Evolutionary conservation across 2,888 invertebrate species (phyloP), one percentile per base, ranked within the genome.

Genomic region (Danaus chrysippus): DNA sequence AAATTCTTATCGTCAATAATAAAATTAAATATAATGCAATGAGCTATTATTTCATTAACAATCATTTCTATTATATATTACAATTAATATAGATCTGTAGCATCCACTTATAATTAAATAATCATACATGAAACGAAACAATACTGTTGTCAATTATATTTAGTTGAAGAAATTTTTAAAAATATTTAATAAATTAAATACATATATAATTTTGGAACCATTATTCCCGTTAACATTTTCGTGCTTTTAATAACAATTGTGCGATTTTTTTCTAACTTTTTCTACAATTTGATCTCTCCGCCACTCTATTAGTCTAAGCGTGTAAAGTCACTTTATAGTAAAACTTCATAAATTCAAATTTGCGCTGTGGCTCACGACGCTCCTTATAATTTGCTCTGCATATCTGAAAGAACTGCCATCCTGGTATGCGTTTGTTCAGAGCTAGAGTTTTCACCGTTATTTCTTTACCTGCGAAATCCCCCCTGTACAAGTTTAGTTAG

Each of bases 401-500:
- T 77, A 77, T 77, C 77, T 77, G 71, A 78, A 76, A 79, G 78
- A 76, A 75, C 74, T 71, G 67, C 70, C 68, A 68, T 73, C 70
- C 72, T 70, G 71, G 74, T 70, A 75, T 73, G 73, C 76, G 73
- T 76, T 77, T 74, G 74, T 77, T 79, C 73, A 71, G 71, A 67
- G 64, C 71, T 73, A 76, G 76, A 81, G 78, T 79, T 84, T 79
- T 79, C 77, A 68, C 75, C 78, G 73, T 81, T 83, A 83, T 85
- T 84, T 83, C 82, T 83, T 81, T 78, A 79, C 77, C 78, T 75
- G 73, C 74, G 76, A 81, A 81, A 83, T 79, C 82, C 82, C 79
- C 78, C 79, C 77, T n/a, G 75, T 76, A 73, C 76, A 81, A 82
- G 78, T 86, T 86, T 84, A 80, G 81, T 83, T 84, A 79, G 76